phyloP scores from a whole-genome alignment of 2,888 invertebrate species.

The Cephus pulcher region DNA sequence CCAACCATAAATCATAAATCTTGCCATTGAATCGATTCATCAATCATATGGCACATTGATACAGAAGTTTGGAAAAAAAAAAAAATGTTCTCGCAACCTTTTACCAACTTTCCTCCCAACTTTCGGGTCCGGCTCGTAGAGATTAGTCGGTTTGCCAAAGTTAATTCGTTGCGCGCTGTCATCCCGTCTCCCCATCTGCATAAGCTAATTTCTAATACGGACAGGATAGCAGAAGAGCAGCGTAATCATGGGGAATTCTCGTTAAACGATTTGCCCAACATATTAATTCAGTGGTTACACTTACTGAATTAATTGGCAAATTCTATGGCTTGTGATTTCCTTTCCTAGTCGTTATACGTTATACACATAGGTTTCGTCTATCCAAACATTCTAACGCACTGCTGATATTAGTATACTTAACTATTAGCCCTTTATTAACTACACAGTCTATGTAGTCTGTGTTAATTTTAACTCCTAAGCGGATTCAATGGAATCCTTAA shows the following conservation, averaged over 20 bases:
- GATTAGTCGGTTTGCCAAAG: slow-evolving; percentile 22
- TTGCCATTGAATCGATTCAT: background rate
- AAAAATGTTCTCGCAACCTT: background rate
- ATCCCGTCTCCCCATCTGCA: slow-evolving; percentile 46
- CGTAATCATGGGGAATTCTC: slow-evolving; percentile 2
- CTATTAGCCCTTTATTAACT: background rate
- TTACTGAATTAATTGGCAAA: slow-evolving; percentile 3
- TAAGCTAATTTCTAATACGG: slow-evolving; percentile 27
- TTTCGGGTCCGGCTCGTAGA: background rate
- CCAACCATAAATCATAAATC: background rate
- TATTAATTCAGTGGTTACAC: slow-evolving; percentile 37
- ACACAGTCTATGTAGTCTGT: background rate
- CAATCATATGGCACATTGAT: background rate
- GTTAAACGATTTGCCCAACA: slow-evolving; percentile 51
- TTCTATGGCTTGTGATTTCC: slow-evolving; percentile 13
- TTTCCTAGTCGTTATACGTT: background rate
- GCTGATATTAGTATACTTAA: background rate
- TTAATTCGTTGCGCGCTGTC: slow-evolving; percentile 57
- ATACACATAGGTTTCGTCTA: background rate
- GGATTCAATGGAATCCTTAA: background rate
- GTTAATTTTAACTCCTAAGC: background rate
- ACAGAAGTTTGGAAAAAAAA: background rate
- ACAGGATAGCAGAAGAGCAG: background rate
- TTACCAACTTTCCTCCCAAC: background rate
- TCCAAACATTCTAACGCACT: background rate